These are phyloP conservation scores for Lucinisca nassula DNA, from an alignment of 2,888 invertebrate species.

Conservation along the genomic window DNA sequence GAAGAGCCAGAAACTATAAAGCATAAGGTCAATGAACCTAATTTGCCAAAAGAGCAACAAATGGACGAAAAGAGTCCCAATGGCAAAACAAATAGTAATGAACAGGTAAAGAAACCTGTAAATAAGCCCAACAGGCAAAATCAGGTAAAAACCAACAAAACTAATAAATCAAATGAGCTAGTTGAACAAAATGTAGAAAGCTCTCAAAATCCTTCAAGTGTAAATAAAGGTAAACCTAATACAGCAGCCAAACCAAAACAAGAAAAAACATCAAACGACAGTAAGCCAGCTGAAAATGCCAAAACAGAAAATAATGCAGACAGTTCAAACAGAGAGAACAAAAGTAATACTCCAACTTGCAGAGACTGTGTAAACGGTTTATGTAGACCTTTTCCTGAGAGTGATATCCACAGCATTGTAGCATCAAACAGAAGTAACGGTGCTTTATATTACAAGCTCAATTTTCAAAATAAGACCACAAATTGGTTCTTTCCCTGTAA, in stretches of 20 bases:
- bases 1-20: no score
- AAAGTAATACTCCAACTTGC: background rate
- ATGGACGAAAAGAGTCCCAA: no score
- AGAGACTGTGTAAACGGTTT: background rate
- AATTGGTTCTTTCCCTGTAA: conserved; percentile 15
- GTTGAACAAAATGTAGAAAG: no score
- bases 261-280: background rate
- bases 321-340: background rate
- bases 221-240: background rate
- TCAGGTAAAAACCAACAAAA: background rate
- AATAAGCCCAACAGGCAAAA: background rate
- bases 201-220: background rate
- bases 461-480: background rate
- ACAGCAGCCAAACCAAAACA: background rate
- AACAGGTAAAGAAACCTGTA: no score
- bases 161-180: background rate
- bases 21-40: no score
- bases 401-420: background rate
- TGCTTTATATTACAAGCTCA: conserved; percentile 10
- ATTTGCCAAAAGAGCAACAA: no score
- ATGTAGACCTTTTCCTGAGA: background rate
- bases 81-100: no score
- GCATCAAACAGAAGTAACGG: background rate
- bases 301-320: background rate
- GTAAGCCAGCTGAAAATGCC: background rate